Base-by-base conservation (phyloP, 2,888 invertebrate species). In the Pollenia angustigena region DNA sequence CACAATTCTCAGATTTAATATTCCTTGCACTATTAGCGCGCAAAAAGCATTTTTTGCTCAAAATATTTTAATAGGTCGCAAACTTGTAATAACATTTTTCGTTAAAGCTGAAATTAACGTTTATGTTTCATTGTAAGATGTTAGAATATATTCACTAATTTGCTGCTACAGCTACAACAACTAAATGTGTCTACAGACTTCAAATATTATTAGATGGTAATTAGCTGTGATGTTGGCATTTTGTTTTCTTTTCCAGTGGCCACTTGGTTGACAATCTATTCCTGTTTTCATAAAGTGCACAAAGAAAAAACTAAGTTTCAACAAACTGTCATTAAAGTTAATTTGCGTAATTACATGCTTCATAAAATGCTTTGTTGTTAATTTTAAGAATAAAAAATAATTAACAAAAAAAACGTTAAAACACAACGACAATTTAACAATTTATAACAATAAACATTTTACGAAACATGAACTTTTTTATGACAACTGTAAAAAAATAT, bases 221-320 rank as follows among this genome's bases (percentile, higher is more conserved):
- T 74, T 54, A 69, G 69, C 44, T 71, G 69, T 44, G 46, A 50
- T n/a, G 11, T 42, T 40, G 16, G 7, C 1, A 40, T 69, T 64
- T 84, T 14, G 10, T 69, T 69, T 18, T 16, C 23, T 74, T 52
- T 50, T 52, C 11, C 50, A 52, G 62, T 50, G 62, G 50, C 11
- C 40, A 52, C 42, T 75, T 52, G 9, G 50, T 14, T 56, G 71
- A 44, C 54, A 10, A 18, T 16, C 12, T 4, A 14, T 62, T 86
- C 88, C 87, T 90, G 90, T 87, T 91, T 89, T 81, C 90, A 89
- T 62, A 62, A 54, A 54, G 52, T 79, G 42, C 18, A 79, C 85
- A 91, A 88, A 89, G 32, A 32, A 32, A 32, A 32, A 32, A 32
- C 32, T 6, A 89, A 88, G 88, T 62, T 79, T 64, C 88, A 78